Conservation (phyloP, 1,140 invertebrate genomes). For the Meloidogyne floridensis region DNA sequence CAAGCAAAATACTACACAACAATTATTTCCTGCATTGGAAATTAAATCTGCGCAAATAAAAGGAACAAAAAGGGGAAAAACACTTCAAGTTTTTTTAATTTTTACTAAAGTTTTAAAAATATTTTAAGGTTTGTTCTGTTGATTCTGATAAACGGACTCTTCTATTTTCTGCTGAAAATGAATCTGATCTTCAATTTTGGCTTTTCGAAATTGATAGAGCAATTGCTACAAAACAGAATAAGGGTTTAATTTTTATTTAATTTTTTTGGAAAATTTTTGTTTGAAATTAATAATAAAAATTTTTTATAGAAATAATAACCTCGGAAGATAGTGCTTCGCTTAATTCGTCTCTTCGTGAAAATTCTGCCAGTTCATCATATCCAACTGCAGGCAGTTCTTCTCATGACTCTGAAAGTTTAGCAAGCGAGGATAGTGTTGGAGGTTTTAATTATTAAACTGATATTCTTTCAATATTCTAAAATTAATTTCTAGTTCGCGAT, state of each 20-base stretch:
- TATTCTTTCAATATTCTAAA: neutral
- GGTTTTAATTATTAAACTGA: neutral
- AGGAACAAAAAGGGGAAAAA: slow-evolving; percentile 52
- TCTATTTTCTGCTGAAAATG: slow-evolving; percentile 38
- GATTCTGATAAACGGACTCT: slow-evolving; percentile 41
- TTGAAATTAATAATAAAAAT: too few species aligned
- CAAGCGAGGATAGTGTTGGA: slow-evolving; percentile 38
- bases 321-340: slow-evolving; percentile 36
- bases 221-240: slow-evolving; percentile 37
- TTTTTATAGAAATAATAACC: slow-evolving; percentile 12
- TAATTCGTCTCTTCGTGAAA: slow-evolving; percentile 34
- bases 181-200: slow-evolving; percentile 43
- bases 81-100: slow-evolving; percentile 44
- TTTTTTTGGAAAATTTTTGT: too few species aligned
- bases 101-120: neutral
- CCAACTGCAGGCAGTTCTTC: neutral
- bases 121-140: slow-evolving; percentile 5
- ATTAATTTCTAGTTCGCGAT: slow-evolving; percentile 36
- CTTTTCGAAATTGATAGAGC: slow-evolving; percentile 45
- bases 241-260: neutral
- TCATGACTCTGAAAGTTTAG: slow-evolving; percentile 36
- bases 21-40: slow-evolving; percentile 27
- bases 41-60: slow-evolving; percentile 52
- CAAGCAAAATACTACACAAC: slow-evolving; percentile 38
- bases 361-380: slow-evolving; percentile 24